phyloP scores from a whole-genome alignment of 2,113 vertebrate species.

The Muntiacus reevesi region DNA sequence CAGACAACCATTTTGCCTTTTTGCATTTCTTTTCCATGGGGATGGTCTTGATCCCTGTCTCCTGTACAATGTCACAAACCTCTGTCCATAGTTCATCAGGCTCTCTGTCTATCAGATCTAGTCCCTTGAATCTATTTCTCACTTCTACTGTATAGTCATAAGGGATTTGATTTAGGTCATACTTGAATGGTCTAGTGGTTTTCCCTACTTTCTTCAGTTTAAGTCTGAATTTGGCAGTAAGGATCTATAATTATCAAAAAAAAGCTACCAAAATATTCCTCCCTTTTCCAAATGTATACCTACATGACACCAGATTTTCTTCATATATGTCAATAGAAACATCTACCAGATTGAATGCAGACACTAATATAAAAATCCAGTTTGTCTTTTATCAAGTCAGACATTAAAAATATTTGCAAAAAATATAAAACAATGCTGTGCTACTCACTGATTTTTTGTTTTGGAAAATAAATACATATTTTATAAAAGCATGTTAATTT shows the following conservation, averaged over 20 bases:
- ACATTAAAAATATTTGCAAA: background rate
- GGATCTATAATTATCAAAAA: background rate
- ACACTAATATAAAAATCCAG: background rate
- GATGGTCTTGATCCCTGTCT: no score
- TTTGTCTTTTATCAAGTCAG: background rate
- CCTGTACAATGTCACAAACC: no score
- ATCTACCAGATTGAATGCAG: background rate
- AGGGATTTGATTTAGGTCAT: no score
- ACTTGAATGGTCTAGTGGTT: no score
- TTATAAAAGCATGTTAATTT: background rate
- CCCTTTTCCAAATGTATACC: background rate
- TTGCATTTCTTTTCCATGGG: no score
- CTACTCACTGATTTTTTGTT: background rate
- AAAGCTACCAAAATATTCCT: background rate
- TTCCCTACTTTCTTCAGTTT: no score
- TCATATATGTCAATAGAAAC: background rate
- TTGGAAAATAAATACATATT: background rate
- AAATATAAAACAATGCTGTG: background rate
- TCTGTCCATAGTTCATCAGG: no score
- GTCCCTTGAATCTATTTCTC: no score
- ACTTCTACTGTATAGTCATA: no score
- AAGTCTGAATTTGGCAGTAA: no score
- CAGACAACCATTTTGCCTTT: no score
- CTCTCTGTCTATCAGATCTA: no score
- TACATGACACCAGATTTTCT: background rate